Percentiles rank a stretch among this genome's conserved stretches.
phyloP scores from a whole-genome alignment of 2,113 vertebrate genomes.

The Aphyosemion australe region DNA sequence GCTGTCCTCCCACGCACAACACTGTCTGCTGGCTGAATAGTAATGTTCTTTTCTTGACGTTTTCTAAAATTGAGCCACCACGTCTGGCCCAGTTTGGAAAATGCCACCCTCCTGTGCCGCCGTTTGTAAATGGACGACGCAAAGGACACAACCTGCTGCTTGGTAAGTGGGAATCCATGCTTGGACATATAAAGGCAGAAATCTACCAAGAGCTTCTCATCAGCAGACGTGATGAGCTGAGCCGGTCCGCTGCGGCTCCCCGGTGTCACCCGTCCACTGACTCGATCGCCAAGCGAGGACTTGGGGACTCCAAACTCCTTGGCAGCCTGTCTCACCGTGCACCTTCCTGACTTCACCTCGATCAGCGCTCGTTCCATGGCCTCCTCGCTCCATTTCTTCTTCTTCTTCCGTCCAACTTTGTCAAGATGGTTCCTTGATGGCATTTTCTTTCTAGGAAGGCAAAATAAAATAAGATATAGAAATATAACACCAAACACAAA shows the following conservation, averaged over 20 bases:
- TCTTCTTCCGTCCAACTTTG: conserved; percentile 68
- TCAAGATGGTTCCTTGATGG: conserved; percentile 73
- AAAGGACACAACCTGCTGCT: conserved; percentile 73
- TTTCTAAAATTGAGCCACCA: conserved; percentile 76
- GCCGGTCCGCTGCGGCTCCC: conserved; percentile 72
- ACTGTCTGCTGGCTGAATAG: conserved; percentile 65
- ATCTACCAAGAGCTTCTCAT: conserved; percentile 70
- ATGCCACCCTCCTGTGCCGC: conserved; percentile 69
- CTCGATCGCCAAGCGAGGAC: conserved; percentile 71
- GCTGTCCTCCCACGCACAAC: conserved; percentile 58
- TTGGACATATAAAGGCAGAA: conserved; percentile 70
- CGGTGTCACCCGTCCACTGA: conserved; percentile 69
- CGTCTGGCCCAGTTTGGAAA: conserved; percentile 73
- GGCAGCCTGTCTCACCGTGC: conserved; percentile 70
- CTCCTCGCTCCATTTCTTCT: conserved; percentile 74
- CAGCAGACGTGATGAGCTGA: conserved; percentile 67
- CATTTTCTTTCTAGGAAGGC: conserved; percentile 40
- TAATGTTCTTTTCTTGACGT: conserved; percentile 72
- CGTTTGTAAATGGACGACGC: conserved; percentile 73
- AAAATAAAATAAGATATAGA: conserved; percentile 8
- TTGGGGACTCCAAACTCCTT: conserved; percentile 73
- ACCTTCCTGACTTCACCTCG: conserved; percentile 67
- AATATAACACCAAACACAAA: background rate
- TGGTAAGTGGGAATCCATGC: conserved; percentile 73
- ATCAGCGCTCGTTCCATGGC: conserved; percentile 66